Percentiles rank a stretch among this genome's conserved stretches.
phyloP scores from a whole-genome alignment of 2,888 invertebrate species.

The Malthinus seriepunctatus region DNA sequence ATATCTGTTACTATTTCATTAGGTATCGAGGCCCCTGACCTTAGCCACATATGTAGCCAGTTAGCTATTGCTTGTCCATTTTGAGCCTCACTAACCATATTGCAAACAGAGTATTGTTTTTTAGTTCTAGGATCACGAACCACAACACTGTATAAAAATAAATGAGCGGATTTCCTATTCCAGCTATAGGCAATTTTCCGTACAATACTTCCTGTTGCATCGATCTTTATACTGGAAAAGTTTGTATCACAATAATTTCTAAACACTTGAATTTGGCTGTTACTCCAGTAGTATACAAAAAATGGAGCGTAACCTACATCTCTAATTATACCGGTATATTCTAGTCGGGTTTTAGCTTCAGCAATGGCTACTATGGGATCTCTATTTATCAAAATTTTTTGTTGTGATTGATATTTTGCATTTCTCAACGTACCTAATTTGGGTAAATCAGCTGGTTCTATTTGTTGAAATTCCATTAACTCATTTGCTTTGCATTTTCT shows the following conservation, averaged over 20 bases:
- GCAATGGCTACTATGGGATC: not conserved
- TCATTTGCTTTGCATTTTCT: not conserved
- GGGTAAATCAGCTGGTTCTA: not conserved
- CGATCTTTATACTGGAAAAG: too few species aligned
- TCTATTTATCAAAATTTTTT: not conserved
- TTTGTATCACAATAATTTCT: not conserved
- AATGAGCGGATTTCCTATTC: not conserved
- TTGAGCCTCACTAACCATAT: constrained; percentile 12
- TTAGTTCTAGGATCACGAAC: not conserved
- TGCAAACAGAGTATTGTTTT: constrained; percentile 5
- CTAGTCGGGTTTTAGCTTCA: not conserved
- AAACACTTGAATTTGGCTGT: constrained; percentile 10
- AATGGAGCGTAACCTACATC: not conserved
- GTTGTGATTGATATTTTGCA: not conserved
- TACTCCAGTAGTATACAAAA: constrained; percentile 15
- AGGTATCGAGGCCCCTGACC: not conserved
- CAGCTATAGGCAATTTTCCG: not conserved
- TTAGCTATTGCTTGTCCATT: not conserved
- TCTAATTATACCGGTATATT: not conserved
- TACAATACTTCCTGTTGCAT: not conserved
- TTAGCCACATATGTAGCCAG: constrained; percentile 9
- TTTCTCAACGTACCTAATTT: not conserved
- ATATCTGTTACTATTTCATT: constrained; percentile 15
- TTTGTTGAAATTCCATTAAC: not conserved
- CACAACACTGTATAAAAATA: not conserved